A percentile compares a stretch with the other conserved stretches of the same genome.
These are phyloP conservation scores for Tachysurus fulvidraco DNA, from an alignment of 2,113 vertebrate species.

Conservation along the genomic window DNA sequence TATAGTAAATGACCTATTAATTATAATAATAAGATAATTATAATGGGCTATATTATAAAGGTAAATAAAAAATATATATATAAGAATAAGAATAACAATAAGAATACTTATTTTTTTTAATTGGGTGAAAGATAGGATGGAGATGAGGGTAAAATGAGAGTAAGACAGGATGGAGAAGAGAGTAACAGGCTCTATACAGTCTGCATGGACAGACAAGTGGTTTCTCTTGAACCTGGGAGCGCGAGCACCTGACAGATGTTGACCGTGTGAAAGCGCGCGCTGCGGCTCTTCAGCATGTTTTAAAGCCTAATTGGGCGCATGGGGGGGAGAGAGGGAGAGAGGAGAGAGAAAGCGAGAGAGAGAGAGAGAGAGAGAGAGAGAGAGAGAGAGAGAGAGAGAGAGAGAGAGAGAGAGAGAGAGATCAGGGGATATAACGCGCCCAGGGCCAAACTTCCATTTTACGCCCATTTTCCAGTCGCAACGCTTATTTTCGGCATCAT, in stretches of 20 bases:
- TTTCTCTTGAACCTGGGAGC: slow-evolving; percentile 69
- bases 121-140: background rate
- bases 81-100: background rate
- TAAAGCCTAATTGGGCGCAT: slow-evolving; percentile 55
- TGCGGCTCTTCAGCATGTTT: slow-evolving; percentile 61
- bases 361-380: slow-evolving; percentile 5
- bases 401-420: background rate
- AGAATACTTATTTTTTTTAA: background rate
- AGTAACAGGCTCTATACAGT: slow-evolving; percentile 48
- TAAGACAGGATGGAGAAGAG: background rate
- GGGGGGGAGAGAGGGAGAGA: no score
- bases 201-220: slow-evolving; percentile 57
- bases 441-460: slow-evolving; percentile 27
- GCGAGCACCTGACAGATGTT: slow-evolving; percentile 72
- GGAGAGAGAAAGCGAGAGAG: no score
- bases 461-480: slow-evolving; percentile 42
- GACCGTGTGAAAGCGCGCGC: slow-evolving; percentile 42
- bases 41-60: background rate
- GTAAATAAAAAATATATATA: no score
- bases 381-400: background rate
- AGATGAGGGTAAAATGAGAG: background rate
- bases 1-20: background rate
- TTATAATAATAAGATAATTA: background rate
- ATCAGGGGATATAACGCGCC: background rate
- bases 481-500: slow-evolving; percentile 41